Percentiles rank a stretch among this genome's conserved stretches.
phyloP scores from a whole-genome alignment of 53 echinoderm and acorn worm species.

The Pentamera pediparva region DNA sequence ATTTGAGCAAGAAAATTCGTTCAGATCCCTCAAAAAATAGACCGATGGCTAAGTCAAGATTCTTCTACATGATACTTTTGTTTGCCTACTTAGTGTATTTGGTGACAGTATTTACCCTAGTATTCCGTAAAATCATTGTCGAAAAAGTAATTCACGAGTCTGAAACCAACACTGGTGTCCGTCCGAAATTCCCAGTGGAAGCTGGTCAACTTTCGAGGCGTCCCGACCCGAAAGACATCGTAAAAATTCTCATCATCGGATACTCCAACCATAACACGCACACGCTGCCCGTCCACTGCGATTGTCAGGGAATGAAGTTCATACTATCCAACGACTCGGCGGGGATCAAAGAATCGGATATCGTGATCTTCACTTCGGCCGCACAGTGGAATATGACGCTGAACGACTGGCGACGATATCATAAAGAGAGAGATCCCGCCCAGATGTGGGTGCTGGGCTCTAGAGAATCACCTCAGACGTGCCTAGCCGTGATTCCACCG shows the following conservation, averaged over 20 bases:
- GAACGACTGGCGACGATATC: neutral
- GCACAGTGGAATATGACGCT: neutral
- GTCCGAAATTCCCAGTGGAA: too few relatives aligned
- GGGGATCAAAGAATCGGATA: neutral
- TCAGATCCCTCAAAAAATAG: too few relatives aligned
- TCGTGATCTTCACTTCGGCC: slow-evolving; percentile 2
- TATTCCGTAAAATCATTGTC: too few relatives aligned
- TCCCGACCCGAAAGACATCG: too few relatives aligned
- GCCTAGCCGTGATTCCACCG: slow-evolving; percentile 1
- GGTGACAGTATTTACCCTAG: too few relatives aligned
- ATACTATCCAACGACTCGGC: neutral
- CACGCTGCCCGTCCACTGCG: neutral
- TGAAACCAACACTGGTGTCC: too few relatives aligned
- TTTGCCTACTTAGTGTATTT: too few relatives aligned
- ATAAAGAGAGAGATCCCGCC: neutral
- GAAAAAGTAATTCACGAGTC: too few relatives aligned
- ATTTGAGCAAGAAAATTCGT: too few relatives aligned
- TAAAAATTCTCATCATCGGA: slow-evolving; percentile 1
- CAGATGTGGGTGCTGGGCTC: slow-evolving; percentile 10
- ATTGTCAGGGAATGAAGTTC: neutral
- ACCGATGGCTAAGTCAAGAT: too few relatives aligned
- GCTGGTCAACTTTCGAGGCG: too few relatives aligned
- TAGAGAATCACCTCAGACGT: neutral
- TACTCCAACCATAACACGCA: neutral
- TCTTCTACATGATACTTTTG: too few relatives aligned